These are phyloP conservation scores for Eilema caniola DNA, from an alignment of 2,888 invertebrate species.

Conservation along the genomic window DNA sequence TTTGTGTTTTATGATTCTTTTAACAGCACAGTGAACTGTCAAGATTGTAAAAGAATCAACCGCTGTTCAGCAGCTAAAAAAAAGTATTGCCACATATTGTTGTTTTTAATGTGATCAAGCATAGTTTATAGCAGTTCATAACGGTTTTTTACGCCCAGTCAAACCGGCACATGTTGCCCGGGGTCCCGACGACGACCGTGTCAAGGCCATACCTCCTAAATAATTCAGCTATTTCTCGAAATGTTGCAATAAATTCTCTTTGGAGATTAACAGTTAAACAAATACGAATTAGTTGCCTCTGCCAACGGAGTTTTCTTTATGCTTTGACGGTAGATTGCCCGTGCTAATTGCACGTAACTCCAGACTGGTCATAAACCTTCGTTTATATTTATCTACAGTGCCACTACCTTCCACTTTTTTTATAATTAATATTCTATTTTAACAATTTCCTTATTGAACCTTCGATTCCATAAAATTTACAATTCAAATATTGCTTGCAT, in stretches of 20 bases:
- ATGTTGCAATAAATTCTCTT: slow-evolving; percentile 51
- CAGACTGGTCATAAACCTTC: slow-evolving; percentile 25
- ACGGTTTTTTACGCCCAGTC: slow-evolving; percentile 32
- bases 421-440: background rate
- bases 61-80: slow-evolving; percentile 25
- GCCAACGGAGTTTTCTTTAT: slow-evolving; percentile 27
- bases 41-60: slow-evolving; percentile 18
- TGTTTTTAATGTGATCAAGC: slow-evolving; percentile 45
- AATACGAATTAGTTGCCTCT: slow-evolving; percentile 36
- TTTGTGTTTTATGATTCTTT: background rate
- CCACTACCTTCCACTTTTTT: slow-evolving; percentile 22
- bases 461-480: slow-evolving; percentile 26
- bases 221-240: slow-evolving; percentile 49
- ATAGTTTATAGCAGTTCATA: slow-evolving; percentile 50
- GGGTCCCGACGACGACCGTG: slow-evolving; percentile 42
- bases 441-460: slow-evolving; percentile 32
- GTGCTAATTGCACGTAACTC: slow-evolving; percentile 42
- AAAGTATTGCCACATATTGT: slow-evolving; percentile 41
- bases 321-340: slow-evolving; percentile 47
- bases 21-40: background rate
- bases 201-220: slow-evolving; percentile 47
- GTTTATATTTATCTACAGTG: slow-evolving; percentile 22
- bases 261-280: slow-evolving; percentile 38
- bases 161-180: slow-evolving; percentile 30
- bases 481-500: slow-evolving; percentile 20